These are phyloP conservation scores for Morus bassanus DNA, from an alignment of 2,797 vertebrate genomes.

Conservation along the genomic window DNA sequence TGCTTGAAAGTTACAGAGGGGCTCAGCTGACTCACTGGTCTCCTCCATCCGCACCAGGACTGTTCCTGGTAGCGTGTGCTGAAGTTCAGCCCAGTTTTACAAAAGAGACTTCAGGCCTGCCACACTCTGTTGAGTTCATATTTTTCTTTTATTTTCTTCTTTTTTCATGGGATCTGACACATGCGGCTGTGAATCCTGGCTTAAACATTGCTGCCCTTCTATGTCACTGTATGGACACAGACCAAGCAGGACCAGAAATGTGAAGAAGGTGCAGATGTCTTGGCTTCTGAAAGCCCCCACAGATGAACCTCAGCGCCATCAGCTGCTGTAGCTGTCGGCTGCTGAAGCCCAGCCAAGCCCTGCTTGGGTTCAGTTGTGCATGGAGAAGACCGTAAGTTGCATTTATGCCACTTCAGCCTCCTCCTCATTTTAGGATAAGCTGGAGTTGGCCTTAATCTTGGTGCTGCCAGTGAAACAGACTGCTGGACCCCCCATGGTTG, in stretches of 20 bases:
- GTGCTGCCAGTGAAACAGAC: neutral
- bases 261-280: neutral
- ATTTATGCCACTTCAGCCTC: neutral
- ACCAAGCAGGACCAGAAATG: neutral
- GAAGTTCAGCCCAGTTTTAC: accelerated
- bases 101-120: neutral
- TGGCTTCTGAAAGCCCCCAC: neutral
- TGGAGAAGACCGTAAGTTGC: neutral
- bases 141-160: neutral
- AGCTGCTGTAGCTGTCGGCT: neutral
- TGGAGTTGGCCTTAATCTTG: neutral
- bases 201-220: accelerated
- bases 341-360: neutral
- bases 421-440: neutral
- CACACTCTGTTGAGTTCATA: neutral
- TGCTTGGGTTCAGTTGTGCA: neutral
- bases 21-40: neutral
- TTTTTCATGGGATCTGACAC: neutral
- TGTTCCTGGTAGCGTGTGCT: accelerated
- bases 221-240: neutral
- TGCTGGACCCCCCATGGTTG: accelerated
- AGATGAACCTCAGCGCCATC: neutral
- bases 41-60: neutral
- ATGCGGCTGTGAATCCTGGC: accelerated
- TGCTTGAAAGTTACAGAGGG: neutral